Evolutionary conservation across 1,140 invertebrate species (phyloP), one percentile per base, ranked within the genome.

Genomic region (Hetaerina americana): DNA sequence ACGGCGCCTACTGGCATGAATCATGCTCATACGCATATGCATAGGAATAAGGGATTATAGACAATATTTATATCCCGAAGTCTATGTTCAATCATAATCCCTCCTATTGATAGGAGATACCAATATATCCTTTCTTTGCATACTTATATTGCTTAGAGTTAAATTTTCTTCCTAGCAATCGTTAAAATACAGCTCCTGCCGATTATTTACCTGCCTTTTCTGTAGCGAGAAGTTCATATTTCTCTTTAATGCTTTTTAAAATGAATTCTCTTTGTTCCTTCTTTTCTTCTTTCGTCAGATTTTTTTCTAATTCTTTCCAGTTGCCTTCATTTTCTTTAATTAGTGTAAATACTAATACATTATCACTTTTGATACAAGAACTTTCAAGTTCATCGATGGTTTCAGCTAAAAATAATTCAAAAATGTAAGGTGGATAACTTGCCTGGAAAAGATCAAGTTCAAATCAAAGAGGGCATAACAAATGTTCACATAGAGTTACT

Each of bases 381-480:
- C 87, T 88, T 73, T 82, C 79, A 12, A 83, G 79, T 31, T 84
- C 83, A 73, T 86, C 77, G 5, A 91, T 83, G 10, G 83, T 76
- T 57, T 84, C 75, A 72, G 82, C 80, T 27, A 90, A 79, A 80
- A 90, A 88, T 27, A 86, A 78, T 82, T 90, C 88, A 75, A 90
- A 87, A 67, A 90, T 80, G 76, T 85, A 89, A 10, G 87, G 86
- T n/a, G 81, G 83, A 77, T 83, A 89, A 74, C 86, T 85, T 18
- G 84, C 84, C 83, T 91, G n/a, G 25, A 68, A 68, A 73, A 66
- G 18, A 75, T 66, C 26, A 26, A 69, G 22, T 27, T 22, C 0
- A 75, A 66, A 40, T 28, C n/a, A n/a, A n/a, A n/a, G n/a, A n/a
- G n/a, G n/a, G n/a, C n/a, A n/a, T n/a, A 66, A 71, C 5, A 66